Base-by-base conservation (phyloP, 2,888 invertebrate genomes). In the Gymnoscelis rufifasciata region DNA sequence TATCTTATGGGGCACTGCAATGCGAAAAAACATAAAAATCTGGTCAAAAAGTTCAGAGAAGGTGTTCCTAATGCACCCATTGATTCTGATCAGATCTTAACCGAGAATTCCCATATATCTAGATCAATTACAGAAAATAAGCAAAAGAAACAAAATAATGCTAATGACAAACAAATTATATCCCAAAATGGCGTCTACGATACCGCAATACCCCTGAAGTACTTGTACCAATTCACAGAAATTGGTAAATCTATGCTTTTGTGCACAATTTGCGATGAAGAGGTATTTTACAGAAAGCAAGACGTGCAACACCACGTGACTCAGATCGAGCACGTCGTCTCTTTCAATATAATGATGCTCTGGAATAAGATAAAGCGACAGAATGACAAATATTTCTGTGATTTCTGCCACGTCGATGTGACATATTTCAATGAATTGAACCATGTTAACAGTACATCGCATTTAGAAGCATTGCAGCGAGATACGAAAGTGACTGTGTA, bases 381-480 rank as follows among this genome's bases (percentile, higher is more conserved):
- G 5, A 39, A 49, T 1, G 46, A 57, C 14, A 47, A 38, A 0
- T 56, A 56, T 10, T 53, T 42, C 13, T 56, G 56, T 15, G 50
- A 50, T 33, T 23, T 43, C 0, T 56, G 56, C 19, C 42, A 35
- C 15, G 42, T 38, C 3, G 47, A 54, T 10, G 31, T 54, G 2
- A 54, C 54, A 0, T 54, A 54, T 11, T 54, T 54, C 12, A 52
- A 51, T 14, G 54, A 54, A 40, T 26, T 54, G 8, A 35, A 33
- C 0, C 54, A 54, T 36, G 29, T 54, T 0, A 11, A 30, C 0
- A 31, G 49, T 2, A 8, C 33, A 0, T 5, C 10, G 0, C 54
- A 52, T 28, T 35, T 38, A 0, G n/a, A 14, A 7, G 42, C 36
- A 0, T 37, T 54, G 28, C 27, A 43, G 0, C 37, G 31, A 3